phyloP scores from a whole-genome alignment of 2,888 invertebrate genomes.

The Cetonia aurata region DNA sequence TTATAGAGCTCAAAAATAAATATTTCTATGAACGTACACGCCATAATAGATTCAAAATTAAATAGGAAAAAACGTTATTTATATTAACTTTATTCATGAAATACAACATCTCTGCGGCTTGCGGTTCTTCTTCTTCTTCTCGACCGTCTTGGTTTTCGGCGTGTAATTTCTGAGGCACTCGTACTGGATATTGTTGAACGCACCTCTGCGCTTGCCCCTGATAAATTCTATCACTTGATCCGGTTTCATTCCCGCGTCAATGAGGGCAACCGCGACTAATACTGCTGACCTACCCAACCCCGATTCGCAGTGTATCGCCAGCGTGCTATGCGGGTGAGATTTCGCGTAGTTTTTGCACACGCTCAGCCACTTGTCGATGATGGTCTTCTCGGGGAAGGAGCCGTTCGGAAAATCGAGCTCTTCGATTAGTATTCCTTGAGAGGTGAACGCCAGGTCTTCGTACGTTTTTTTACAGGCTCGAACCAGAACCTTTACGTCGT shows the following conservation, averaged over 20 bases:
- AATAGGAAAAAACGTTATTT: background rate
- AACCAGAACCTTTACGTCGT: slow-evolving; percentile 40
- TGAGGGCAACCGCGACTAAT: slow-evolving; percentile 96
- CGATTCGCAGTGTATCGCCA: slow-evolving; percentile 99
- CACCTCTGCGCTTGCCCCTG: slow-evolving; percentile 96
- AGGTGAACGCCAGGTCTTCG: slow-evolving; percentile 34
- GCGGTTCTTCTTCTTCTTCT: slow-evolving; percentile 35
- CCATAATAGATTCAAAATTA: too few relatives aligned
- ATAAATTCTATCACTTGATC: slow-evolving; percentile 99
- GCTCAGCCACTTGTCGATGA: slow-evolving; percentile 41
- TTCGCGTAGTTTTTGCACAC: slow-evolving; percentile 40
- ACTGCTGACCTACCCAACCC: slow-evolving; percentile 98
- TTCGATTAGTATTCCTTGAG: slow-evolving; percentile 41
- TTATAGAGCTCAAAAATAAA: too few relatives aligned
- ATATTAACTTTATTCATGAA: slow-evolving; percentile 15
- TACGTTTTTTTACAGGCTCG: slow-evolving; percentile 44
- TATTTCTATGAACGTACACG: too few relatives aligned
- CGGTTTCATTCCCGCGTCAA: slow-evolving; percentile 98
- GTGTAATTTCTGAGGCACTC: slow-evolving; percentile 97
- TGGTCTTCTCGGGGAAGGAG: slow-evolving; percentile 38
- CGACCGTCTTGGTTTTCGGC: slow-evolving; percentile 88
- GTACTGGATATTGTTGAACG: slow-evolving; percentile 98
- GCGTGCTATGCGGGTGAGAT: slow-evolving; percentile 80
- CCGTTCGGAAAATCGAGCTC: slow-evolving; percentile 43
- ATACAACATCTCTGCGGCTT: slow-evolving; percentile 38